These are phyloP conservation scores for Rallus crepitans DNA, from an alignment of 2,797 vertebrate species.

Conservation along the genomic window DNA sequence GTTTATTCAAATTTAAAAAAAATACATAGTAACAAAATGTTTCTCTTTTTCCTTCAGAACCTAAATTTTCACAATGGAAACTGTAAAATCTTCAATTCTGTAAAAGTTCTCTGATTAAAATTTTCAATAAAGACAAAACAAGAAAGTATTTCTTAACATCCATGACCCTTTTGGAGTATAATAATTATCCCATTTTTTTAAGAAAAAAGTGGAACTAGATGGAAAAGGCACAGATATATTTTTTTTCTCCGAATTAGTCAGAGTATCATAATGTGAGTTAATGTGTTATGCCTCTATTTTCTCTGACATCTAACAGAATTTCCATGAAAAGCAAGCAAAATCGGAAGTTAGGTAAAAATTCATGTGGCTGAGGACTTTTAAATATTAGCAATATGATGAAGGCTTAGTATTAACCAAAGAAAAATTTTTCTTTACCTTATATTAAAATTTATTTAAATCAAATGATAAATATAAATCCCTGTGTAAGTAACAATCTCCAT, in stretches of 20 bases:
- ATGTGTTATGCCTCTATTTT: neutral
- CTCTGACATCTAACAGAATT: neutral
- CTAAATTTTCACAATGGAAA: neutral
- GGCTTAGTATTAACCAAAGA: neutral
- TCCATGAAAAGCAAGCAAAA: neutral
- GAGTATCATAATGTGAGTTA: neutral
- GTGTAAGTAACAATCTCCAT: neutral
- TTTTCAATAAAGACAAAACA: neutral
- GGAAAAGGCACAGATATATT: neutral
- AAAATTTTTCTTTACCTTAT: neutral
- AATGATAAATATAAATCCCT: neutral
- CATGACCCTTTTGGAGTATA: neutral
- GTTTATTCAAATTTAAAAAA: neutral
- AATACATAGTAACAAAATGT: neutral
- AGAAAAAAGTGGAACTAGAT: neutral
- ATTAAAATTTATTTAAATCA: neutral
- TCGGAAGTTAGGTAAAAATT: neutral
- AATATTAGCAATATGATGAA: neutral
- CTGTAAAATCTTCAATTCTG: neutral
- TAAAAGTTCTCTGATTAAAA: neutral
- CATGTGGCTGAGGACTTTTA: neutral
- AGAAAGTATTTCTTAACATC: neutral
- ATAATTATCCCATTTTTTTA: neutral
- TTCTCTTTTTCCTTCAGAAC: neutral
- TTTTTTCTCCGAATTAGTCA: neutral